A percentile compares a stretch with the other conserved stretches of the same genome.
phyloP scores from a whole-genome alignment of 2,113 vertebrate genomes.

The Castor canadensis region DNA sequence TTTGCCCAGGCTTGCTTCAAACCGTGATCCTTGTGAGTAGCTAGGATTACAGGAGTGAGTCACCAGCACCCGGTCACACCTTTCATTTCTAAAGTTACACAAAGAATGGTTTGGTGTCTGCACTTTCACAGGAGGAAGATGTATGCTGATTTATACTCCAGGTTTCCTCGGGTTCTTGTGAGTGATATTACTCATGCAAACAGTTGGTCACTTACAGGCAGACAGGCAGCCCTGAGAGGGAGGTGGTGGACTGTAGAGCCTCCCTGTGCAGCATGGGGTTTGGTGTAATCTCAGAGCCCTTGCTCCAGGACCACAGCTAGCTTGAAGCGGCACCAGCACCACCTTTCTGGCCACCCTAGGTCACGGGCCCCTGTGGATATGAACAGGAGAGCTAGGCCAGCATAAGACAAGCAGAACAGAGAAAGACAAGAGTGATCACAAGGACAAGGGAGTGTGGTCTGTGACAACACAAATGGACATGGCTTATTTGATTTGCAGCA shows the following conservation, averaged over 20 bases:
- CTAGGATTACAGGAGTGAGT: too few species aligned
- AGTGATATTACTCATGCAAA: neutral
- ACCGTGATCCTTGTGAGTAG: too few species aligned
- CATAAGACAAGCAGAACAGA: neutral
- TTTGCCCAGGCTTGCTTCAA: too few species aligned
- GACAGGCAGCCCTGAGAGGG: neutral
- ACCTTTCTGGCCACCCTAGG: neutral
- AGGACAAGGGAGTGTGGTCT: neutral
- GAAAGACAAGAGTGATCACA: neutral
- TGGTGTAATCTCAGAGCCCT: too few species aligned
- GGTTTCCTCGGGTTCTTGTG: neutral
- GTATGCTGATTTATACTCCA: neutral
- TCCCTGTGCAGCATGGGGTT: too few species aligned
- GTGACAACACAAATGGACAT: neutral
- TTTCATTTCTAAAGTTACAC: neutral
- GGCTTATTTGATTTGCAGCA: neutral
- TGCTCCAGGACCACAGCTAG: neutral
- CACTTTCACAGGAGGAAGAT: neutral
- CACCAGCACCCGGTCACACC: too few species aligned
- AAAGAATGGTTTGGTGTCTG: constrained; percentile 13
- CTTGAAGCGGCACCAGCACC: neutral
- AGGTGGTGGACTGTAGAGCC: too few species aligned
- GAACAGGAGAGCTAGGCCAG: neutral
- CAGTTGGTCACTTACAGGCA: neutral
- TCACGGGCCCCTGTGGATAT: neutral